Evolutionary conservation across 2,888 invertebrate species (phyloP).

Genomic region (Ptychoptera albimana): DNA sequence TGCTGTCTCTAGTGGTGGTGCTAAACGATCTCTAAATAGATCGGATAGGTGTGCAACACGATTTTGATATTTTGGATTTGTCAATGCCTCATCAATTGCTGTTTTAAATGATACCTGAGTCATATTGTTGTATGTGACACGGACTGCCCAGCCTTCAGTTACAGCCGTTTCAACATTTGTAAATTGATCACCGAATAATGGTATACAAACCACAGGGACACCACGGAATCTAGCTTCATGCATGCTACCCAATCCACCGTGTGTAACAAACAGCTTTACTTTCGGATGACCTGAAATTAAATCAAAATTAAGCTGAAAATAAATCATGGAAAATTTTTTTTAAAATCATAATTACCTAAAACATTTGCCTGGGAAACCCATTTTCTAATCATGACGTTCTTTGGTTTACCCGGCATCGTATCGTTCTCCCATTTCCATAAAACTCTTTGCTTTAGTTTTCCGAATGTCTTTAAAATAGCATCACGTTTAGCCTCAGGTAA

Average conservation of each 20-base stretch:
- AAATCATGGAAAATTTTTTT: no score
- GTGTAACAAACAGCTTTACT: constrained; percentile 34
- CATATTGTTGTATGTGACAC: constrained; percentile 13
- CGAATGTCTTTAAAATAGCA: constrained; percentile 5
- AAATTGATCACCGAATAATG: constrained; percentile 26
- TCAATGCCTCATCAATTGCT: constrained; percentile 14
- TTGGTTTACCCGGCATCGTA: constrained; percentile 5
- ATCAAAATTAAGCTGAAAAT: no score
- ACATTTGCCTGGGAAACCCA: constrained; percentile 29
- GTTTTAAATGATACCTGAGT: constrained; percentile 12
- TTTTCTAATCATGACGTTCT: constrained; percentile 21
- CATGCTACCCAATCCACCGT: constrained; percentile 35
- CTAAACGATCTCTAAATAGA: constrained; percentile 30
- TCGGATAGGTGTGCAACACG: constrained; percentile 21
- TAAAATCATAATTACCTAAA: constrained; percentile 25
- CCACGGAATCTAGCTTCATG: constrained; percentile 31
- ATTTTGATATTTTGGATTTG: constrained; percentile 12
- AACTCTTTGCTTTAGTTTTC: constrained; percentile 9
- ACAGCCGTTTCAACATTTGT: constrained; percentile 14
- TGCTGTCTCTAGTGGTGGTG: constrained; percentile 33
- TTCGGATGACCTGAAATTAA: constrained; percentile 25
- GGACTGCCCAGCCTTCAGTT: constrained; percentile 14
- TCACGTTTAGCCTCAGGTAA: constrained; percentile 14
- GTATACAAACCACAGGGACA: constrained; percentile 29
- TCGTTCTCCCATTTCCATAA: constrained; percentile 17